Evolutionary conservation across 2,113 vertebrate species (phyloP).

Genomic region (Dryoscopus gambensis): DNA sequence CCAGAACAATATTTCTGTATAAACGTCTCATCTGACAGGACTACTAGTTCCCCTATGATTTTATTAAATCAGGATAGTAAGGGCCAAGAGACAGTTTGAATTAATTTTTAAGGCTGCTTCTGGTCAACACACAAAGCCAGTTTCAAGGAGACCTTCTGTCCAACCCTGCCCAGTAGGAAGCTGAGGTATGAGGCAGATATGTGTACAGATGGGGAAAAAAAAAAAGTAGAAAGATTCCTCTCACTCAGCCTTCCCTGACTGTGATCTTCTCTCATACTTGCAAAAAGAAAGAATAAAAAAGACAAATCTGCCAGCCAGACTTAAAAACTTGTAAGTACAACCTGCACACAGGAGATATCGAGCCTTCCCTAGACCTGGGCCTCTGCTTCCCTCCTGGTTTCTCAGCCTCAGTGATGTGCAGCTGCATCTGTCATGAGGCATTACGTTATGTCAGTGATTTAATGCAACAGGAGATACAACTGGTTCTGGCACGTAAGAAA

Average conservation of each 20-base stretch:
- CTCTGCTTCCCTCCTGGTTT: conserved; percentile 11
- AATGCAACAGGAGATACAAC: conserved; percentile 42
- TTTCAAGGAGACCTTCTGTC: not conserved
- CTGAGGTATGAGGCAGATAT: not conserved
- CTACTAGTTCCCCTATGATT: not conserved
- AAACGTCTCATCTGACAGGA: not conserved
- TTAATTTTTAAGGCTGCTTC: not conserved
- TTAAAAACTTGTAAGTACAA: conserved; percentile 5
- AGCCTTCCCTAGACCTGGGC: not conserved
- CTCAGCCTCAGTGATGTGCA: conserved; percentile 40
- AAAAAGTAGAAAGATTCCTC: not conserved
- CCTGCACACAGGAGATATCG: not conserved
- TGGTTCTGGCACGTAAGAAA: conserved; percentile 55
- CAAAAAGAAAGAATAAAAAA: not conserved
- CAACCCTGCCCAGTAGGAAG: not conserved
- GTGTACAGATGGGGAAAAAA: not conserved
- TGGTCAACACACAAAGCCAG: not conserved
- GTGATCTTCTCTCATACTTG: not conserved
- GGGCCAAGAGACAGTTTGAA: not conserved
- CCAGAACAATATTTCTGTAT: not conserved
- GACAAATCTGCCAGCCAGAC: not conserved
- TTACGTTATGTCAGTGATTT: conserved; percentile 22
- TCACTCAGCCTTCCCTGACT: not conserved
- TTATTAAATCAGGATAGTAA: not conserved
- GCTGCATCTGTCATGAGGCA: conserved; percentile 57